Conservation (phyloP, 2,797 vertebrate species). For the Lepus townsendii region DNA sequence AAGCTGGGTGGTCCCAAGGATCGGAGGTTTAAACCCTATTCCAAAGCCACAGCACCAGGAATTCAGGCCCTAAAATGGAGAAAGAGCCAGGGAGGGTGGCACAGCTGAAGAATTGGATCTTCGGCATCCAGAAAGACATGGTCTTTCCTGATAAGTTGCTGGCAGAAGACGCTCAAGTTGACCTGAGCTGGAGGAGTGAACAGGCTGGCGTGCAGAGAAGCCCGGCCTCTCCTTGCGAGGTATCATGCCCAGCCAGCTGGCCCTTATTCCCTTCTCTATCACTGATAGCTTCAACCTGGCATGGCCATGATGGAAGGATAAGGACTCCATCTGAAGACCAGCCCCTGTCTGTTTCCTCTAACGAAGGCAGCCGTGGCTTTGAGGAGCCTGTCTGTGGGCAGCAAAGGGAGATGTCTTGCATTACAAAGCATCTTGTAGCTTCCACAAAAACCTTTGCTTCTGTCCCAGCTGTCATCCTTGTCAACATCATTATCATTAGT, state of each 20-base stretch:
- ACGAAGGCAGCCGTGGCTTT: conserved; percentile 35
- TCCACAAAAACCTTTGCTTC: conserved; percentile 31
- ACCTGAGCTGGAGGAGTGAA: conserved; percentile 20
- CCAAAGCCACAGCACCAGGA: conserved; percentile 48
- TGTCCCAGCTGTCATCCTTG: conserved; percentile 3
- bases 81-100: neutral
- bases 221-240: conserved; percentile 45
- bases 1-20: conserved; percentile 17
- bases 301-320: conserved; percentile 55
- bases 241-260: conserved; percentile 77
- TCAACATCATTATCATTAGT: neutral
- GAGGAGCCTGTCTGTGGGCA: neutral
- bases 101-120: conserved; percentile 70
- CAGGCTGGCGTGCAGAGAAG: conserved; percentile 36
- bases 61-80: neutral
- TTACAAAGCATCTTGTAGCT: conserved; percentile 24
- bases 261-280: conserved; percentile 70
- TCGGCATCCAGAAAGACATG: conserved; percentile 74
- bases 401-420: neutral
- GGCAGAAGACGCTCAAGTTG: conserved; percentile 67
- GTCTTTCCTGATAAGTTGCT: conserved; percentile 80
- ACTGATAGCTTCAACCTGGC: conserved; percentile 58
- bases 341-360: conserved; percentile 50
- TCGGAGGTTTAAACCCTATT: conserved; percentile 38
- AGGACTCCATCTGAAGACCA: conserved; percentile 64